Base-by-base conservation (phyloP, 2,113 vertebrate species). In the Carollia perspicillata region DNA sequence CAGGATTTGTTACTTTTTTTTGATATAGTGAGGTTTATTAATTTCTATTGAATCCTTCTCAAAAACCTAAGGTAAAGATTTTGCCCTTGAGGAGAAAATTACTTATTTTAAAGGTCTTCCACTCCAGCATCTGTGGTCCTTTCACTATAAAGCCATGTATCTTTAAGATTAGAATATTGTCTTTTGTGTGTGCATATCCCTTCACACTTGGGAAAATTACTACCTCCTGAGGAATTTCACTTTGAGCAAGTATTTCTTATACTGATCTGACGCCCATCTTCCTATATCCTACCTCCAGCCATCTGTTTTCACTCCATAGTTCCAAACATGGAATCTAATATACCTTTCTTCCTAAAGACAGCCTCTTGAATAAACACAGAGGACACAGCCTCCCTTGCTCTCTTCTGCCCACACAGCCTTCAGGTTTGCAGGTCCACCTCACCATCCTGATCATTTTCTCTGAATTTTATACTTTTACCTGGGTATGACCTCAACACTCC, bases 191-290 rank as follows among this genome's bases (percentile, higher is more conserved):
- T 77, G 91, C 68, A 89, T 9, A 81, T 69, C 7, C 16, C 53
- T 84, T 93, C 53, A 72, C 22, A 80, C 9, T 23, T 71, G 8
- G 53, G 60, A 83, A 96, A 90, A 23, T 53, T 77, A 88, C 40
- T 74, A 28, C 71, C 58, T 91, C 26, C 35, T 69, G 20, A 65
- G 26, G 20, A 92, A 95, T 88, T 58, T 9, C 26, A 77, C 63
- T 91, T 80, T 47, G 71, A 74, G 91, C 47, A 93, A 75, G 77
- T 68, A 66, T 92, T 90, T 83, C 44, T 66, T 83, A 37, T 20
- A 75, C 0, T 68, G 6, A 42, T 83, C 51, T 94, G 35, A 74
- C 83, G 72, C 53, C 53, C 30, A 0, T 65, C 74, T 86, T 85
- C 33, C 84, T 85, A 75, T 37, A 77, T n/a, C 16, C 85, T 42